Base-by-base conservation (phyloP, 1,140 invertebrate species). In the Drosophila mayri region DNA sequence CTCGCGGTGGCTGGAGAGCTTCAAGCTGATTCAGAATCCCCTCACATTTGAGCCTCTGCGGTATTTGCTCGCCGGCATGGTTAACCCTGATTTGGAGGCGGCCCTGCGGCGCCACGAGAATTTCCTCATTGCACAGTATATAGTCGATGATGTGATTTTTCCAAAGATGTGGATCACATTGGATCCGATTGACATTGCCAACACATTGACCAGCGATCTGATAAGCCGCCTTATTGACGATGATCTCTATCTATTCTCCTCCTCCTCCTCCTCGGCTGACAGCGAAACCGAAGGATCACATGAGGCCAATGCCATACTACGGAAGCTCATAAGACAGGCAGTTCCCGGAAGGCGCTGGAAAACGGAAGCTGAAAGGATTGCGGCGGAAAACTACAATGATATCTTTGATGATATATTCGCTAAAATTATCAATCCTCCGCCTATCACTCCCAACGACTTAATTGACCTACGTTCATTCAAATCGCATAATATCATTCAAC, bases 1-100 rank as follows among this genome's bases (percentile, higher is more conserved):
- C 9, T 14, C 55, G 14, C 71, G 73, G 77, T 94, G 85, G 92
- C 94, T 79, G 91, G 93, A 55, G 86, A 94, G 90, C 83, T 94
- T 92, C 8, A 67, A 82, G 35, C 8, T 49, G 4, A 55, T 84
- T 1, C 88, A 92, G 38, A 87, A 74, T 5, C 86, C 90, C 10
- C 76, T 94, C 4, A 93, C 94, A 25, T 93, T 94, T 68, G 94
- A 63, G 0, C 54, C 70, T 0, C 35, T 92, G 8, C 77, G 87
- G 5, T 14, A 75, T 35, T 67, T 79, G 37, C 58, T 92, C 0
- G 43, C 46, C 0, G 60, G 72, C 8, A 76, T 79, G 66, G 58
- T 90, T 12, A 78, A 59, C 5, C 87, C 91, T 0, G 68, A 90
- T 18, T 11, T 90, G 25, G 20, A 64, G 3, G 35, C 40, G 0